Evolutionary conservation across 2,888 invertebrate genomes (phyloP), one percentile per base, ranked within the genome.

Genomic region (Xylophagus ater): DNA sequence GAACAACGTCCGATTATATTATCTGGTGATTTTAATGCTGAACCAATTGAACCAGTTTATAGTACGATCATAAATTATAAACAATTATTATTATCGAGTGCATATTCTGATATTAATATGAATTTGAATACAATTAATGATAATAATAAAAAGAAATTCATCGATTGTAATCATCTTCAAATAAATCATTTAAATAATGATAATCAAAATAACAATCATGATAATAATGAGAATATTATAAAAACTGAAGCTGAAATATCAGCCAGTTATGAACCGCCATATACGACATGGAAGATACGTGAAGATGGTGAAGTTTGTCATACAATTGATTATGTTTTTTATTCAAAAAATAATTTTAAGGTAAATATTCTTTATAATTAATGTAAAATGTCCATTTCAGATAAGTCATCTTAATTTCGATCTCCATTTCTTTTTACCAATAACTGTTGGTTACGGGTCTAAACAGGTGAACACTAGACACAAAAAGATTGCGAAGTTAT

Each of bases 11-110:
- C 83, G 0, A 57, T 78, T 4, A 60, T 84, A 29, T 49, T 83
- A 3, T 77, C 78, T 51, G 84, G 83, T 0, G 83, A 84, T 58
- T 82, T 84, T 54, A 84, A 84, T 57, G 83, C 81, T 0, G 79
- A 79, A 54, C 80, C 80, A 1, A 66, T 60, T 4, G 83, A 84
- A 56, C 76, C 79, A 1, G 72, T 82, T 3, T 81, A 82, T 54
- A 56, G 63, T 17, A 75, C 77, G 1, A 66, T 81, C 30, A 58
- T 73, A 8, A 60, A 60, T 45, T 62, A 67, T 45, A 58, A 59
- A 44, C 45, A 54, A 2, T 46, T 71, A 2, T 59, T 60, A 8
- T 51, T 73, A 12, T 60, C 68, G 34, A 72, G 72, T 48, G 73
- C 72, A 17, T 73, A 73, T 56, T 68, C 72, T 0, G 68, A 70